These are phyloP conservation scores for Platygyra sinensis DNA, from an alignment of 64 coral and sea anemone genomes.

Conservation along the genomic window DNA sequence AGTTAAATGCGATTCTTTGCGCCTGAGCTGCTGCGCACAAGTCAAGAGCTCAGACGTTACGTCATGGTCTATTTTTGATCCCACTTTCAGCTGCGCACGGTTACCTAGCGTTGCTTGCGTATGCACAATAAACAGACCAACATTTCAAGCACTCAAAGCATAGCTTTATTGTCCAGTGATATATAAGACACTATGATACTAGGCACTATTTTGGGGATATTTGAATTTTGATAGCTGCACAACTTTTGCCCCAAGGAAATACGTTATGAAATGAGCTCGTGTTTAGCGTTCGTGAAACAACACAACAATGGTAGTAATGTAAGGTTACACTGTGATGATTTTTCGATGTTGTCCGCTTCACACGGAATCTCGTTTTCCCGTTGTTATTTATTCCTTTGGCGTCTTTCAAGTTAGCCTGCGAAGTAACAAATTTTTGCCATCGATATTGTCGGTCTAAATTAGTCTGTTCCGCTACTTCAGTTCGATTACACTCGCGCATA, in stretches of 20 bases:
- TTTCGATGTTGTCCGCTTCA: no score
- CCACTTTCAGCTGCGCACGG: not conserved
- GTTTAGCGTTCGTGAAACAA: not conserved
- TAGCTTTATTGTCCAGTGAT: not conserved
- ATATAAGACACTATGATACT: no score
- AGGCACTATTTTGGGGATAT: no score
- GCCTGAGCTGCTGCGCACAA: not conserved
- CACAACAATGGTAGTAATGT: not conserved
- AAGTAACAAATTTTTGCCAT: slow-evolving; percentile 1
- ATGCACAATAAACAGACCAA: not conserved
- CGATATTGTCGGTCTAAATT: not conserved
- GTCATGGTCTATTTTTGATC: slow-evolving; percentile 30
- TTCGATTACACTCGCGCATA: no score
- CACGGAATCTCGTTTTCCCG: not conserved
- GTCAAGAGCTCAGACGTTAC: not conserved
- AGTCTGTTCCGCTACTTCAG: not conserved
- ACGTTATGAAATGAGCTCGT: no score
- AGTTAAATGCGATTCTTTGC: not conserved
- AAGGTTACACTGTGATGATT: no score
- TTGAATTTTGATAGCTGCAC: no score
- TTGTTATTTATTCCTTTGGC: not conserved
- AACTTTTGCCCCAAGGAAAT: no score
- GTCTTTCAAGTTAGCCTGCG: not conserved
- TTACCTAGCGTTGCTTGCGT: not conserved
- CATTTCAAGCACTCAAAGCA: not conserved